Base-by-base conservation (phyloP, 1,140 invertebrate genomes). In the Calephelis virginiensis region DNA sequence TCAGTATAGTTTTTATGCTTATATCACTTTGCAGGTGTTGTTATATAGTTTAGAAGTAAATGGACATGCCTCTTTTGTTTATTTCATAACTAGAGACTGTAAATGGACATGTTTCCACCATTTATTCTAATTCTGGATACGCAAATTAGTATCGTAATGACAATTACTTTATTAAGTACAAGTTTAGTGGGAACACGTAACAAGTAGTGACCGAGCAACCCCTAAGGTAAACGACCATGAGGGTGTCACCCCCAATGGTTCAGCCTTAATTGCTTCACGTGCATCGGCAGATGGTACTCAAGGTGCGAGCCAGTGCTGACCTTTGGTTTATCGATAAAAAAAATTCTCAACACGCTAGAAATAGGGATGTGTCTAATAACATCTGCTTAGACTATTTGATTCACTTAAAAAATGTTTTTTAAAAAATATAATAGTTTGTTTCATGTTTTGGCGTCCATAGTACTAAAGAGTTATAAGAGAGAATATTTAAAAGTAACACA, bases 261-360 rank as follows among this genome's bases (percentile, higher is more conserved):
- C 72, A 74, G 69, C 76, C 76, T 82, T 84, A 89, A 90, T 90
- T 89, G 76, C 82, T 79, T 85, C 80, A 86, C 84, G 85, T 84
- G 85, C 76, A 77, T 77, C 78, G 83, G 88, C 88, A 89, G 86
- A 83, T 90, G 82, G 85, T 65, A 78, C 78, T 85, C 88, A 90
- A 90, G 88, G 88, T 90, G 88, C 83, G 76, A 80, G 72, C 70
- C 74, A 88, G 84, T 74, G 87, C 73, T 82, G 85, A 71, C 73
- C 82, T 78, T 59, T 8, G 40, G 62, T 60, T 76, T 83, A 76
- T 84, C 82, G 82, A 85, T 85, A 76, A 74, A 69, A 75, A n/a
- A 73, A 65, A 59, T 66, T 66, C 68, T 17, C 66, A 62, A 28
- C 53, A 56, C 50, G 53, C 50, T 56, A 56, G 53, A 7, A 56